Base-by-base conservation (phyloP, 1,140 invertebrate genomes). In the Drosophila chauvacae region DNA sequence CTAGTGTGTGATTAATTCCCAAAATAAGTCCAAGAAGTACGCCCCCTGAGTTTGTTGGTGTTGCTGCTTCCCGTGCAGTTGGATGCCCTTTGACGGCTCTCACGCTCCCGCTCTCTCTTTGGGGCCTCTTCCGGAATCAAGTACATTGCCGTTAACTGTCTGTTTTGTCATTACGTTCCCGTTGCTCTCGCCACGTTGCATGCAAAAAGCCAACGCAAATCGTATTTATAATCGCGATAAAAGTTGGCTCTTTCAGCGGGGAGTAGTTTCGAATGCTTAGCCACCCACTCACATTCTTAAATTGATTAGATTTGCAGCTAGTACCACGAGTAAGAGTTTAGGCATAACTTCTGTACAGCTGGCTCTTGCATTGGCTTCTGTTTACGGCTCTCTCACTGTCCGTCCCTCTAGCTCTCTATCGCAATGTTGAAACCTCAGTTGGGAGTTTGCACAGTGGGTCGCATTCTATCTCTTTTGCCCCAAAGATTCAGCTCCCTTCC, bases 151-250 rank as follows among this genome's bases (percentile, higher is more conserved):
- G 85, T 84, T 90, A 84, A 88, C 73, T 81, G 84, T 71, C 69
- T 72, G 73, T 79, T 78, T 84, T 88, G 81, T 85, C 82, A 85
- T 85, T 85, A 60, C 77, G 68, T 68, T 87, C 51, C 77, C 84
- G 66, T 80, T 77, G 68, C 68, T 62, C 56, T 84, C 71, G 85
- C 82, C 85, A 90, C 85, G 85, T 90, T 81, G 85, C 85, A 72
- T 60, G 50, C 51, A 23, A 72, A 72, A 72, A 70, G 26, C 41
- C 26, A 45, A 41, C 20, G 69, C 78, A 82, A 85, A 85, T 90
- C 86, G 64, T 81, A 81, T 76, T 76, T 70, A 75, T 88, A 85
- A 77, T 81, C 69, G 70, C 72, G 81, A 85, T 84, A 85, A 80
- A 84, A 69, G 42, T 81, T 63, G 39, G 55, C n/a, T 66, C 23